Base-by-base conservation (phyloP, 2,113 vertebrate genomes). In the Rhinoderma darwinii region DNA sequence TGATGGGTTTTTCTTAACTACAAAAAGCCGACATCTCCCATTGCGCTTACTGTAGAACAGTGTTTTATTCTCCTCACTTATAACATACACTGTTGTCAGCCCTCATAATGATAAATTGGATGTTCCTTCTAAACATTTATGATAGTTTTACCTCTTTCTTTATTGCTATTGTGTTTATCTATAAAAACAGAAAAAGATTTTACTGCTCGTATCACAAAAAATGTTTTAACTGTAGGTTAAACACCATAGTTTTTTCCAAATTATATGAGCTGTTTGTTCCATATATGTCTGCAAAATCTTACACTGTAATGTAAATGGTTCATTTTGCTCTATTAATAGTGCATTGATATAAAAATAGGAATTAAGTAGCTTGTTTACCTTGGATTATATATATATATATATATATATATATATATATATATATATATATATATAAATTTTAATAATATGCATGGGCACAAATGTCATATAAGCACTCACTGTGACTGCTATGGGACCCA, bases 91-190 rank as follows among this genome's bases (percentile, higher is more conserved):
- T 30, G 20, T 20, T 86, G 75, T 79, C 75, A 86, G 84, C 51
- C 68, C 37, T 70, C 25, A 54, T 86, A n/a, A 68, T 78, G 56
- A 85, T 61, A 51, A 44, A 86, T 86, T 66, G 30, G 73, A 47
- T 54, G 43, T 27, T 15, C 32, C 50, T 35, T 41, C 25, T 66
- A 18, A 70, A n/a, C n/a, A 61, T 20, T 32, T 41, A 44, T 25
- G 4, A 59, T 41, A 17, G 12, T 0, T 27, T 43, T 84, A 30
- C 35, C 18, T 43, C 47, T 84, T 59, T 84, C 14, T 74, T 75
- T 41, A 10, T 43, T 50, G 73, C n/a, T 4, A 30, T 22, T 5
- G 75, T 50, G 27, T 51, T 51, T 77, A 2, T 32, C 44, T 77
- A 22, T 47, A 76, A n/a, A 22, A 76, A 76, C 12, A 76, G n/a